Base-by-base conservation (phyloP, 2,113 vertebrate species). In the Nannospalax galili region DNA sequence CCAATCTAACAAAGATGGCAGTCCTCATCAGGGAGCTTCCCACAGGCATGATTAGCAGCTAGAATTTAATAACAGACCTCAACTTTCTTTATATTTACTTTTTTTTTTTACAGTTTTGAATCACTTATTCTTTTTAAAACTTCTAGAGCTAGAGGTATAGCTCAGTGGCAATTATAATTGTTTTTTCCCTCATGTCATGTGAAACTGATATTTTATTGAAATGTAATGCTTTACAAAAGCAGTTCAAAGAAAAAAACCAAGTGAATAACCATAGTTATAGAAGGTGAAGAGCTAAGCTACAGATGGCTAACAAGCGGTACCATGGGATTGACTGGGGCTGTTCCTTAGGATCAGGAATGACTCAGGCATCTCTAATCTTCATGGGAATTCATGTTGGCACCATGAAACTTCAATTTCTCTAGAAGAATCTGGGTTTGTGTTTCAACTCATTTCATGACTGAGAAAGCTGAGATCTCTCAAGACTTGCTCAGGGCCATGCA, bases 361-460 rank as follows among this genome's bases (percentile, higher is more conserved):
- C 42, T 81, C 32, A 4, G 0, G 26, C 0, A 1, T 45, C 16
- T 52, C 28, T 48, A 0, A 0, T 30, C 15, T 24, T 56, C 80
- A 37, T 2, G 1, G 52, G 19, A 1, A 12, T 32, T 15, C 45
- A 20, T n/a, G 9, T 62, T 0, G 11, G 52, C 0, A 20, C 20
- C 10, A 0, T 3, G 30, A 48, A 67, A 8, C 62, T 69, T 48
- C 7, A 1, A 0, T 84, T 40, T 84, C 72, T 30, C 11, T 3
- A 0, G 24, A 73, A 88, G 75, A 90, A 32, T 19, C 52, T 62
- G 42, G 30, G n/a, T 88, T n/a, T 72, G 45, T 65, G 28, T 15
- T 1, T 52, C 19, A 32, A 20, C 82, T 91, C 89, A 88, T 90
- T 79, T 93, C 87, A 72, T 0, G 7, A 4, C 3, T 75, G 42